These are phyloP conservation scores for Gymnosoma rotundatum DNA, from an alignment of 2,888 invertebrate species.

Conservation along the genomic window DNA sequence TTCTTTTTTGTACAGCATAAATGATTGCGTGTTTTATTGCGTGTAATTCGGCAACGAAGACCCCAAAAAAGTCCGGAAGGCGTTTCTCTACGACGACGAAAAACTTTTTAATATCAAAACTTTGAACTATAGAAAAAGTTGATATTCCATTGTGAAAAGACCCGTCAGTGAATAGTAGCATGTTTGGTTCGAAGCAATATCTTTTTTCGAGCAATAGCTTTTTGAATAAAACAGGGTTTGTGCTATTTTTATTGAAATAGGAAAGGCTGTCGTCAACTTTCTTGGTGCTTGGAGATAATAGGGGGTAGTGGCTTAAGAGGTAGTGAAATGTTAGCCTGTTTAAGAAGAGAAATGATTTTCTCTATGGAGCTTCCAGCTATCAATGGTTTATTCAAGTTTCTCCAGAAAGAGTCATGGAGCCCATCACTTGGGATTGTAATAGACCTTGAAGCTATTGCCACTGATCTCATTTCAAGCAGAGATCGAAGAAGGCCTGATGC, in stretches of 20 bases:
- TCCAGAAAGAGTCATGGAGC: background rate
- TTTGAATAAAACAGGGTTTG: background rate
- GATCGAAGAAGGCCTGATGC: background rate
- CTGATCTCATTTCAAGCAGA: background rate
- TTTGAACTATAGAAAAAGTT: background rate
- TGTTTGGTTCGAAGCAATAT: background rate
- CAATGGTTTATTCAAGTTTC: background rate
- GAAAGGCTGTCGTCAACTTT: background rate
- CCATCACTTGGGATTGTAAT: background rate
- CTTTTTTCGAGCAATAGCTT: background rate
- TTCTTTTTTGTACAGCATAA: slow-evolving; percentile 2
- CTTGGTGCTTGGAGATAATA: background rate
- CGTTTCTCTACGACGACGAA: background rate
- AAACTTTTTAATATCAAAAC: background rate
- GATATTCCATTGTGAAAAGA: background rate
- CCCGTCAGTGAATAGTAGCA: background rate
- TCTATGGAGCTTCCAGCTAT: background rate
- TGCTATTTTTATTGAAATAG: background rate
- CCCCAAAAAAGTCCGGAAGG: background rate
- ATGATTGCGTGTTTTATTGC: background rate
- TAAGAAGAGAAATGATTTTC: background rate
- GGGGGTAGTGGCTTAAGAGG: background rate
- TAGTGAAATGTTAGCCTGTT: background rate
- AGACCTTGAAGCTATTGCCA: background rate
- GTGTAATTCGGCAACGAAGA: background rate